A percentile compares a stretch with the other conserved stretches of the same genome.
These are phyloP conservation scores for Drosophila lacicola DNA, from an alignment of 2,888 invertebrate genomes.

Conservation along the genomic window DNA sequence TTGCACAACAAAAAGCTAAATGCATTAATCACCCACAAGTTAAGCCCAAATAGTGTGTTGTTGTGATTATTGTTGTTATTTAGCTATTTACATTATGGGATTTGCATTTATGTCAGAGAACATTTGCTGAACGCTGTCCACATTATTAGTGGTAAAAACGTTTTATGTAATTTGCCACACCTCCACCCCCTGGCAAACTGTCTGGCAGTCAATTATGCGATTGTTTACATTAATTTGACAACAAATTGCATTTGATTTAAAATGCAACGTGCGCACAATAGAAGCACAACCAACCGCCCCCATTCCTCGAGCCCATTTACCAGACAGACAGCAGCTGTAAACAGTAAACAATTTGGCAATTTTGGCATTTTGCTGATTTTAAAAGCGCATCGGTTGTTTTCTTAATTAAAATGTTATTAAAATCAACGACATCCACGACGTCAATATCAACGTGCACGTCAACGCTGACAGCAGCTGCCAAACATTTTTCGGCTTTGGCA, in stretches of 20 bases:
- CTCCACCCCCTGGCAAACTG: background rate
- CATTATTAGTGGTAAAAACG: slow-evolving; percentile 42
- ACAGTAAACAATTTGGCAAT: slow-evolving; percentile 24
- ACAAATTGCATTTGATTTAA: slow-evolving; percentile 63
- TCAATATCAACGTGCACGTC: slow-evolving; percentile 29
- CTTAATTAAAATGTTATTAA: slow-evolving; percentile 70
- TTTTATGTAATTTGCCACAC: slow-evolving; percentile 36
- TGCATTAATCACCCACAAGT: slow-evolving; percentile 53
- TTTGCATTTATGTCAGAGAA: slow-evolving; percentile 35
- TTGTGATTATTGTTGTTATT: slow-evolving; percentile 52
- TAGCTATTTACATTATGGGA: slow-evolving; percentile 31
- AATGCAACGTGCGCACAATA: slow-evolving; percentile 59
- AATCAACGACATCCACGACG: slow-evolving; percentile 30
- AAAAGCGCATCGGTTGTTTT: slow-evolving; percentile 38
- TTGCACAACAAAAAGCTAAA: slow-evolving; percentile 30
- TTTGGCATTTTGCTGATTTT: slow-evolving; percentile 37
- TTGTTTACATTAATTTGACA: slow-evolving; percentile 74
- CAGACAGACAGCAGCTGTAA: slow-evolving; percentile 7
- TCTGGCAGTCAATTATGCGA: slow-evolving; percentile 57
- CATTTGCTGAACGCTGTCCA: slow-evolving; percentile 28
- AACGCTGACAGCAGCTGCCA: slow-evolving; percentile 45
- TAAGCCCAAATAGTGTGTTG: slow-evolving; percentile 50
- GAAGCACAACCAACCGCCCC: background rate
- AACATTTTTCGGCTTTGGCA: slow-evolving; percentile 14
- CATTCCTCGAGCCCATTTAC: slow-evolving; percentile 1